Evolutionary conservation across 2,113 vertebrate genomes (phyloP).

Genomic region (Tringa solitaria): DNA sequence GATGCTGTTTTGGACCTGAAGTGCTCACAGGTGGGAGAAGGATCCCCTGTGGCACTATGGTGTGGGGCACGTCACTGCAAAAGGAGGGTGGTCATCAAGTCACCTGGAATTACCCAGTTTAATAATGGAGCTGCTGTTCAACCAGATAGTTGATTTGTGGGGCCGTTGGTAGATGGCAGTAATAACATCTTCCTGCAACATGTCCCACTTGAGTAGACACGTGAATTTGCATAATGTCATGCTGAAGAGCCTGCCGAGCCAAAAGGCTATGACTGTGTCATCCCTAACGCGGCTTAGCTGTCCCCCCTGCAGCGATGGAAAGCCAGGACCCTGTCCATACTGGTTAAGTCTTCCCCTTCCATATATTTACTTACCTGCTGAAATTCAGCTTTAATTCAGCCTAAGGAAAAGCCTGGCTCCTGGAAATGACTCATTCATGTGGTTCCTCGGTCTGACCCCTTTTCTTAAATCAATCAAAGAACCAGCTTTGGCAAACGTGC

Average conservation of each 20-base stretch:
- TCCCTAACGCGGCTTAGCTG: neutral
- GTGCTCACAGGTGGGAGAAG: neutral
- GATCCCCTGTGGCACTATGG: neutral
- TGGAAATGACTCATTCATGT: neutral
- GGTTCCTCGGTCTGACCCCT: neutral
- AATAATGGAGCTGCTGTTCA: neutral
- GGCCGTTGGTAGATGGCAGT: neutral
- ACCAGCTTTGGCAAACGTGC: neutral
- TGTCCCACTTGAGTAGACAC: neutral
- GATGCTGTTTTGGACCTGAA: neutral
- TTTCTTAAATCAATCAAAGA: neutral
- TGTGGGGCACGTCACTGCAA: accelerated
- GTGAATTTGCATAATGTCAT: neutral
- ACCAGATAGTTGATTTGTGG: neutral
- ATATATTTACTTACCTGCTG: neutral
- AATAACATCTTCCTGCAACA: neutral
- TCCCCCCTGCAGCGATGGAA: neutral
- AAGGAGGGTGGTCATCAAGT: neutral
- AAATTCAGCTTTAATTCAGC: neutral
- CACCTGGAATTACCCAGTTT: neutral
- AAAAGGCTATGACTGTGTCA: neutral
- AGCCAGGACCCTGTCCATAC: neutral
- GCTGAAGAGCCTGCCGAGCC: neutral
- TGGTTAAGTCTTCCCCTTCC: neutral
- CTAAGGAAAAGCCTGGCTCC: neutral